phyloP scores from a whole-genome alignment of 2,113 vertebrate species.

The Excalfactoria chinensis region DNA sequence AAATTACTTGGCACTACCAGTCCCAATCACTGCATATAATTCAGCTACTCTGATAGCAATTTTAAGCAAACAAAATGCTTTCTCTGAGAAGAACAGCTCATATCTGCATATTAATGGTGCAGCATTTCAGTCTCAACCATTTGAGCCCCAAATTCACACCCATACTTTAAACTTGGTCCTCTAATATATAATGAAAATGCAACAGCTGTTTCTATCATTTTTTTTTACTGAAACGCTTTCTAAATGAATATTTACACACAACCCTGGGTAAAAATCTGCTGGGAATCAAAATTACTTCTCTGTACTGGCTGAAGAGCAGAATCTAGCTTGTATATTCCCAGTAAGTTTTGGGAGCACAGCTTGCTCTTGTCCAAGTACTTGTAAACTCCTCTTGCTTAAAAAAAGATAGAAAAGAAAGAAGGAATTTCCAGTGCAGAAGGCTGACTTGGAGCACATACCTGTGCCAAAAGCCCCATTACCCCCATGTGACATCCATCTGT shows the following conservation, averaged over 20 bases:
- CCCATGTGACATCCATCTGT: rapidly evolving
- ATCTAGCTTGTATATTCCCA: neutral
- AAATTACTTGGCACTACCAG: neutral
- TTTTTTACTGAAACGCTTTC: neutral
- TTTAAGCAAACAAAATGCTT: neutral
- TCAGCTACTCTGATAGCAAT: neutral
- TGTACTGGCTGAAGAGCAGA: neutral
- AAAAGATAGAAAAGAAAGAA: neutral
- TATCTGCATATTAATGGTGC: neutral
- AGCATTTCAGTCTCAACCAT: neutral
- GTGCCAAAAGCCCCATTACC: neutral
- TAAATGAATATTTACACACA: neutral
- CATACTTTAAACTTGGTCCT: neutral
- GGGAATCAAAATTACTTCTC: neutral
- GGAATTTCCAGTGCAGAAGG: neutral
- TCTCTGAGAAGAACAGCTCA: neutral
- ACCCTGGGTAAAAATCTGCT: neutral
- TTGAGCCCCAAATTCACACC: neutral
- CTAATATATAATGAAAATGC: neutral
- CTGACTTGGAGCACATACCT: rapidly evolving
- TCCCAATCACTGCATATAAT: rapidly evolving
- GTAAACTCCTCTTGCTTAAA: neutral
- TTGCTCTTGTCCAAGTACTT: neutral
- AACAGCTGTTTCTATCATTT: neutral
- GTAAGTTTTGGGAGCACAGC: neutral